Base-by-base conservation (phyloP, 2,113 vertebrate species). In the Archocentrus centrarchus region DNA sequence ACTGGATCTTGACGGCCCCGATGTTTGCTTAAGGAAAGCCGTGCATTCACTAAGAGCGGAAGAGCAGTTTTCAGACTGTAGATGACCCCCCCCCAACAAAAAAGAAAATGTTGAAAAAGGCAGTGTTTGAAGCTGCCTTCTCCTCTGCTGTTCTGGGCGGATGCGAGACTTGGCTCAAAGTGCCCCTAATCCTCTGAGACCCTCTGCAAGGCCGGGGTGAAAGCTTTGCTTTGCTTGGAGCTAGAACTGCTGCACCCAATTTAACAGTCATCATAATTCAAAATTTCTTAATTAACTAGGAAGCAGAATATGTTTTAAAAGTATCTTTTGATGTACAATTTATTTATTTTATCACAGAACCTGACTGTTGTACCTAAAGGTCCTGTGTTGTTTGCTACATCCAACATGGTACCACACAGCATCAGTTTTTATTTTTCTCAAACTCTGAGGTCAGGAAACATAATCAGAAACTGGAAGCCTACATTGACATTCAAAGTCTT, bases 121-220 rank as follows among this genome's bases (percentile, higher is more conserved):
- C 82, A 82, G 80, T 53, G 76, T 91, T 86, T 86, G 88, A 92
- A 85, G 86, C 75, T 79, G 77, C 77, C 13, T 81, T 63, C 64
- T 84, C 58, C 64, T 80, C 57, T 77, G 60, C 73, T 68, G 68
- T 86, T 88, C 62, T 76, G 81, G 86, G 82, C 10, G 17, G 79
- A 85, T 85, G 60, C 60, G 75, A 92, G 80, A 59, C 77, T 86
- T 61, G 75, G 76, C 88, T 90, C 79, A 83, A 88, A 90, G 79
- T 87, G 78, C 59, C 84, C 73, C 41, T 35, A 41, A 80, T 89
- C 90, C 89, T 75, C 70, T 11, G 92, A 86, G 90, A 86, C 50
- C 13, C 10, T 86, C 59, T 57, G 11, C 44, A 77, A 81, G 79
- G 80, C 79, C 13, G 11, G 75, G 73, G 81, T 60, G 70, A 83